Base-by-base conservation (phyloP, 2,113 vertebrate genomes). In the Cnemophilus loriae region DNA sequence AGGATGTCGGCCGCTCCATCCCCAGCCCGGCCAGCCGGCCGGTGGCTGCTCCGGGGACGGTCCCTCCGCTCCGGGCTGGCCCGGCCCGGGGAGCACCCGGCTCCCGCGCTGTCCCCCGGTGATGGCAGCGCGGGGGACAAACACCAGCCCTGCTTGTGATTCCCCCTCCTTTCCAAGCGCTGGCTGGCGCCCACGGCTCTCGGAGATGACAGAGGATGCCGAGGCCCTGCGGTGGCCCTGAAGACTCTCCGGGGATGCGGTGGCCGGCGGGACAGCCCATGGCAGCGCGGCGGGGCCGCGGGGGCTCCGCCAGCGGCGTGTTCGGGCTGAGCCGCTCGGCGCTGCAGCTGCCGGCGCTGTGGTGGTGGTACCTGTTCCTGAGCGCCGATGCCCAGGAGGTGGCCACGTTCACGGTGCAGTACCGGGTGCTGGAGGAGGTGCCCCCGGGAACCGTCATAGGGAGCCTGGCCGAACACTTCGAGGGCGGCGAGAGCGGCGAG, bases 351-450 rank as follows among this genome's bases (percentile, higher is more conserved):
- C 90, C 84, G 39, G 97, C 97, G 32, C 37, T 97, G 26, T 97
- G 96, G 79, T 96, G 97, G 94, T 96, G 97, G 94, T 96, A 80
- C 94, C 96, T 98, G 57, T 84, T 97, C 85, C 96, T 96, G 55
- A 92, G 95, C 16, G 81, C 96, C 12, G 89, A 90, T 2, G 94
- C 97, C 59, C 97, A 98, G 96, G 98, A 98, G 93, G 96, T 98
- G 87, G 91, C 97, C 90, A 98, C 97, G 9, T 95, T 98, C 89
- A 97, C 95, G 3, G 97, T 98, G 92, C 97, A 97, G 87, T 99
- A 99, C 97, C 98, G 94, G 19, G 97, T 99, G 56, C 95, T 95
- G 41, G 99, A 99, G 96, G 99, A 99, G 97, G 98, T 98, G 92
- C 98, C 97, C 0, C 60, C 81, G 6, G 99, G 98, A 27, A 99